Base-by-base conservation (phyloP, 2,888 invertebrate species). In the Andrena marginata region DNA sequence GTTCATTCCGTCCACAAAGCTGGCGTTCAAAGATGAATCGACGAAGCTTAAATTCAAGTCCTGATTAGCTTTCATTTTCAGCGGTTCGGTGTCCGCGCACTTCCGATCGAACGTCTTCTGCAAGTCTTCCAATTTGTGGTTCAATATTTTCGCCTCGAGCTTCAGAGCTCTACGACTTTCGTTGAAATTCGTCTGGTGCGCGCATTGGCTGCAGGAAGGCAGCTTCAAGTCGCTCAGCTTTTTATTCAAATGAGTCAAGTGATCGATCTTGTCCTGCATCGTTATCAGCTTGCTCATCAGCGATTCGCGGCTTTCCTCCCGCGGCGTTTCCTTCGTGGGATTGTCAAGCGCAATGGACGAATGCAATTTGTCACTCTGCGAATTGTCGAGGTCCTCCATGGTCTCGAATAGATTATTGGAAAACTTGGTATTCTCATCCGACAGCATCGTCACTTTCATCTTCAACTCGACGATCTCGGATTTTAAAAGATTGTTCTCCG, bases 21-120 rank as follows among this genome's bases (percentile, higher is more conserved):
- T 93, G 2, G 74, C 65, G 59, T 92, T 92, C 2, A 92, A 59
- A 1, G 90, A 88, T 5, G 73, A 10, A 31, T 92, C 91, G 7
- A 86, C 70, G 0, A 87, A 51, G 54, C 85, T 91, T 49, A 82
- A 2, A 76, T 92, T 91, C 2, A 92, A 62, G 10, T 91, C 90
- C 62, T 93, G 90, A 29, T 89, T 90, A 0, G 88, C 92, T 77
- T 93, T 94, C 3, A 82, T 74, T 54, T 88, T 89, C 29, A 94
- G 74, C 20, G 83, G 70, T 54, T 92, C 92, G 0, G 88, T 85
- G 7, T 91, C 90, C 0, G 89, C 88, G 7, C 90, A 90, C 64
- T 91, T 89, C 2, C 87, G 87, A 10, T 93, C 80, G 51, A 92
- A 93, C 20, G 91, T 90, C 13, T 83, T 89, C 35, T 92, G 89